These are phyloP conservation scores for Drosophila yooni DNA, from an alignment of 2,888 invertebrate genomes.

Conservation along the genomic window DNA sequence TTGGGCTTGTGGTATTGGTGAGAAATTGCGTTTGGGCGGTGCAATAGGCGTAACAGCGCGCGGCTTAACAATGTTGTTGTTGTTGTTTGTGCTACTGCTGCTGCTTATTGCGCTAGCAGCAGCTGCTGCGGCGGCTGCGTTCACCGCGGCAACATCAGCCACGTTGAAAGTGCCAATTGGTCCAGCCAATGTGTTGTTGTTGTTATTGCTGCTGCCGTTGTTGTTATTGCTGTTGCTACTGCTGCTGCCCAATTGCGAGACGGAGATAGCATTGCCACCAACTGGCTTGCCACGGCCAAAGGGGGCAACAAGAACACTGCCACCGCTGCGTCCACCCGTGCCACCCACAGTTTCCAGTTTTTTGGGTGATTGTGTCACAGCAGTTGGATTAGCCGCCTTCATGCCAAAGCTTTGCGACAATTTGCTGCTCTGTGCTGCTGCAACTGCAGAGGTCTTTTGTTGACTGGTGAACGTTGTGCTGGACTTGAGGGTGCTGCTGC, in stretches of 20 bases:
- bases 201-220: conserved; percentile 50
- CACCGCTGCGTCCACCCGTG: conserved; percentile 70
- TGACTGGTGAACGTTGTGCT: conserved; percentile 26
- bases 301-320: conserved; percentile 75
- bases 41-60: conserved; percentile 84
- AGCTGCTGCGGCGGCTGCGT: conserved; percentile 77
- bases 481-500: conserved; percentile 35
- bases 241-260: conserved; percentile 70
- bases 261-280: conserved; percentile 27
- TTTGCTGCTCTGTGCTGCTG: conserved; percentile 35
- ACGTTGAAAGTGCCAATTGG: conserved; percentile 83
- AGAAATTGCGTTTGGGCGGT: conserved; percentile 73
- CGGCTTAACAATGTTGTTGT: conserved; percentile 37
- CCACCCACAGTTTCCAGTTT: conserved; percentile 57
- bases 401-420: conserved; percentile 82
- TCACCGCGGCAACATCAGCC: conserved; percentile 84
- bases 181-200: conserved; percentile 82
- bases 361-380: conserved; percentile 85
- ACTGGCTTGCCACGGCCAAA: conserved; percentile 82
- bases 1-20: conserved; percentile 56
- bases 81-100: conserved; percentile 21
- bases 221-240: conserved; percentile 67
- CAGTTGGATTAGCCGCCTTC: conserved; percentile 83
- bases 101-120: conserved; percentile 31
- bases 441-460: conserved; percentile 33